A percentile compares a stretch with the other conserved stretches of the same genome.
Conservation (phyloP, 2,888 invertebrate species). For the Leucophenga maculata region DNA sequence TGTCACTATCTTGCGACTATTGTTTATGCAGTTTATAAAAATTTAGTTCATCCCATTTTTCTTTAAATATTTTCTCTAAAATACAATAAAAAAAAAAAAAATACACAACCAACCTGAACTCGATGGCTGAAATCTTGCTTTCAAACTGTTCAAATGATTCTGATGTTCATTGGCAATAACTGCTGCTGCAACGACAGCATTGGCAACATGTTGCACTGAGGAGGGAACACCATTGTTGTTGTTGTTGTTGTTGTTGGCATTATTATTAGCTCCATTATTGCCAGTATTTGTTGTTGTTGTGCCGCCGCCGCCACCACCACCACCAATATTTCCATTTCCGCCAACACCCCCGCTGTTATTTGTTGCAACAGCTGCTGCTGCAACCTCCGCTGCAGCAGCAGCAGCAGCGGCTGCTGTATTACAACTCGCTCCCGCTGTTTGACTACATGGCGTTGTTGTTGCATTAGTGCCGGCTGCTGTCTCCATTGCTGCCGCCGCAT, state of each 20-base stretch:
- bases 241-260: background rate
- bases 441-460: slow-evolving; percentile 29
- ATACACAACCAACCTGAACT: slow-evolving; percentile 58
- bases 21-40: too few species aligned
- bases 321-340: background rate
- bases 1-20: too few species aligned
- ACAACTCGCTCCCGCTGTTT: background rate
- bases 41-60: too few species aligned
- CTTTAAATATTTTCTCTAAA: slow-evolving; percentile 9
- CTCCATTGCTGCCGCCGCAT: slow-evolving; percentile 37
- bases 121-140: slow-evolving; percentile 60
- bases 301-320: background rate
- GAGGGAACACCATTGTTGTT: slow-evolving; percentile 28
- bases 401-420: slow-evolving; percentile 11
- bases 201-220: slow-evolving; percentile 66
- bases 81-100: slow-evolving; percentile 4
- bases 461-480: slow-evolving; percentile 36
- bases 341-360: background rate
- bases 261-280: background rate
- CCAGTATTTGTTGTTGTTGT: background rate
- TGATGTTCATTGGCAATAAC: slow-evolving; percentile 66
- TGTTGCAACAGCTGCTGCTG: slow-evolving; percentile 19
- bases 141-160: slow-evolving; percentile 61
- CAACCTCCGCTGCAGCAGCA: background rate
- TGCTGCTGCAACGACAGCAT: slow-evolving; percentile 61